phyloP scores from a whole-genome alignment of 2,888 invertebrate genomes.

The Pollenia angustigena region DNA sequence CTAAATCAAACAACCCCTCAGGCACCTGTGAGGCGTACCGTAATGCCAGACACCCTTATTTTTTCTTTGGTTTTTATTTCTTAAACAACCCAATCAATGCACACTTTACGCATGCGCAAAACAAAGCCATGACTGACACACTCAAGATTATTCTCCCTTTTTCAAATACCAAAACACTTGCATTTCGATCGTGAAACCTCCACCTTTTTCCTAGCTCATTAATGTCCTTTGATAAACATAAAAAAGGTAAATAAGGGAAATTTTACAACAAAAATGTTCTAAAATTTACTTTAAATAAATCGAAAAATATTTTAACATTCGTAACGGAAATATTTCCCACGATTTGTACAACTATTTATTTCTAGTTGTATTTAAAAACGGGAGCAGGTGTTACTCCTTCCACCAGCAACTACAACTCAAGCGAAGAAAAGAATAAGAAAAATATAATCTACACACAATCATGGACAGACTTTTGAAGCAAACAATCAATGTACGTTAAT shows the following conservation, averaged over 20 bases:
- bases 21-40: slow-evolving; percentile 58
- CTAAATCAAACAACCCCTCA: slow-evolving; percentile 43
- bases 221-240: slow-evolving; percentile 17
- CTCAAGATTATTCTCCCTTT: not conserved
- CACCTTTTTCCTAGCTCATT: slow-evolving; percentile 40
- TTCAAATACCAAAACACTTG: not conserved
- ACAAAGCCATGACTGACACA: not conserved
- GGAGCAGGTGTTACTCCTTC: slow-evolving; percentile 73
- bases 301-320: slow-evolving; percentile 35
- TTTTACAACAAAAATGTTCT: not conserved
- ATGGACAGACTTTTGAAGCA: slow-evolving; percentile 5
- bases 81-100: slow-evolving; percentile 34
- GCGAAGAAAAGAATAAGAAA: slow-evolving; percentile 13
- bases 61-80: not conserved
- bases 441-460: slow-evolving; percentile 26
- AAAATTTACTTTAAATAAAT: slow-evolving; percentile 35
- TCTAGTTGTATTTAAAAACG: slow-evolving; percentile 38
- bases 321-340: slow-evolving; percentile 71
- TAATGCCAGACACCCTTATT: slow-evolving; percentile 44
- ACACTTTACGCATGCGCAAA: slow-evolving; percentile 71
- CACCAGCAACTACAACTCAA: slow-evolving; percentile 22
- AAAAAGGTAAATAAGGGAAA: slow-evolving; percentile 1
- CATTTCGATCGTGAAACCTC: slow-evolving; percentile 39
- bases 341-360: slow-evolving; percentile 36
- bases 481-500: slow-evolving; percentile 66